A percentile compares a stretch with the other conserved stretches of the same genome.
These are phyloP conservation scores for Oedothorax gibbosus DNA, from an alignment of 1,140 invertebrate genomes.

Conservation along the genomic window DNA sequence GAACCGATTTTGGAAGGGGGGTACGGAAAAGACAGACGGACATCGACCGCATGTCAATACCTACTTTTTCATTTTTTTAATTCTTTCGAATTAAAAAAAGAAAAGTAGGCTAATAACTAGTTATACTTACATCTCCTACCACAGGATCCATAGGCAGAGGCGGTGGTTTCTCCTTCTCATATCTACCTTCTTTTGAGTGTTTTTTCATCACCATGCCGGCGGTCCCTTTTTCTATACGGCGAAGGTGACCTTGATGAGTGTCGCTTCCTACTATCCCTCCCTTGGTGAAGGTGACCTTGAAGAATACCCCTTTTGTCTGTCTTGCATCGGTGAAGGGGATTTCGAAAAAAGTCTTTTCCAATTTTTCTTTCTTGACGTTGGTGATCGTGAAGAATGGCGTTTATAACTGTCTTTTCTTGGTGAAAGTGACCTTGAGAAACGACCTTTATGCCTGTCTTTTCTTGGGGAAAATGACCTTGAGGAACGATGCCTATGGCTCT, in stretches of 20 bases:
- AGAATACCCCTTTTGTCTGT: conserved; percentile 41
- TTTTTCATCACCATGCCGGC: not conserved
- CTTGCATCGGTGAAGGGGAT: conserved; percentile 31
- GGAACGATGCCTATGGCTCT: too few relatives aligned
- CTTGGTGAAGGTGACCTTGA: conserved; percentile 59
- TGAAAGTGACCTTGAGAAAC: too few relatives aligned
- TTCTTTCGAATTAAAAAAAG: too few relatives aligned
- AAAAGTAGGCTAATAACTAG: not conserved
- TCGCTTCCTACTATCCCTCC: conserved; percentile 63
- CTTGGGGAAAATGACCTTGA: too few relatives aligned
- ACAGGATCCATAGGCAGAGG: conserved; percentile 61
- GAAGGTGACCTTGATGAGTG: conserved; percentile 54
- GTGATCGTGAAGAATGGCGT: conserved; percentile 31
- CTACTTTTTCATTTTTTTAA: too few relatives aligned
- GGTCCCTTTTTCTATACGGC: conserved; percentile 32
- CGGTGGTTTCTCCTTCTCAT: conserved; percentile 46
- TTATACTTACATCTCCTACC: conserved; percentile 63
- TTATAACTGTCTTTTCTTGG: too few relatives aligned
- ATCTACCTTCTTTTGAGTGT: conserved; percentile 35
- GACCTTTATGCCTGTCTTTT: too few relatives aligned
- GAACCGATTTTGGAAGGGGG: too few relatives aligned
- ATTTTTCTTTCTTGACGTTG: conserved; percentile 1
- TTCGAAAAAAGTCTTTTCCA: conserved; percentile 10
- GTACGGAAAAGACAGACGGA: too few relatives aligned
- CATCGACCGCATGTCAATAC: too few relatives aligned